Conservation (phyloP, 2,113 vertebrate genomes). For the Lutjanus erythropterus region DNA sequence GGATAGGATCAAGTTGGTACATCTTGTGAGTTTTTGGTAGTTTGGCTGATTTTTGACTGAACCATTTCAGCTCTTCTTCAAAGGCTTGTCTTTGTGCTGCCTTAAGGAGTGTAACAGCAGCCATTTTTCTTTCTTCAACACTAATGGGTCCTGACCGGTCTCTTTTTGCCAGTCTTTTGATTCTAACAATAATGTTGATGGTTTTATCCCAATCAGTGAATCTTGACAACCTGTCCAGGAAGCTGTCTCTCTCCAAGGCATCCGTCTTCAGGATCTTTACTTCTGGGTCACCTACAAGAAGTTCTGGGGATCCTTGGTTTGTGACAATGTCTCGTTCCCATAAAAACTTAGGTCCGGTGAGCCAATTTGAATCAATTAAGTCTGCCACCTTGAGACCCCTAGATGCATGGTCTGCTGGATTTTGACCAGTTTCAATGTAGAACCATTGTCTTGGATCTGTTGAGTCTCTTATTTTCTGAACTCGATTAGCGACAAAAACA, state of each 20-base stretch:
- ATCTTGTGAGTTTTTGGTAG: constrained; percentile 1
- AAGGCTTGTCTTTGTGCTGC: constrained; percentile 5
- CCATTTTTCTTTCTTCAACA: neutral
- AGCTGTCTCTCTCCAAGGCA: neutral
- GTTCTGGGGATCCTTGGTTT: neutral
- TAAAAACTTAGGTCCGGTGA: neutral
- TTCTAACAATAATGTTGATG: neutral
- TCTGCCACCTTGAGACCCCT: constrained; percentile 11
- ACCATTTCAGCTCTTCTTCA: constrained; percentile 3
- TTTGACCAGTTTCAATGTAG: neutral
- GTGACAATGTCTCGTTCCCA: neutral
- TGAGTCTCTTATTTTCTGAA: constrained; percentile 10
- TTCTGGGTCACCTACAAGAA: neutral
- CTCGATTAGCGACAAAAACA: neutral
- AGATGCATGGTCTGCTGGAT: constrained; percentile 6
- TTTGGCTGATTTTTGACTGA: neutral
- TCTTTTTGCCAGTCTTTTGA: neutral
- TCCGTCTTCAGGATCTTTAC: neutral
- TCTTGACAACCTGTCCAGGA: neutral
- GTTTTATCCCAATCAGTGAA: neutral
- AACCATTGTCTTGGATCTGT: neutral
- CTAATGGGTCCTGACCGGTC: neutral
- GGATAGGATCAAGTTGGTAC: constrained; percentile 4
- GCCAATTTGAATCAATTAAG: neutral
- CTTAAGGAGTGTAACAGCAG: neutral